Evolutionary conservation across 2,888 invertebrate species (phyloP), one percentile per base, ranked within the genome.

Genomic region (Neelides folsomi): DNA sequence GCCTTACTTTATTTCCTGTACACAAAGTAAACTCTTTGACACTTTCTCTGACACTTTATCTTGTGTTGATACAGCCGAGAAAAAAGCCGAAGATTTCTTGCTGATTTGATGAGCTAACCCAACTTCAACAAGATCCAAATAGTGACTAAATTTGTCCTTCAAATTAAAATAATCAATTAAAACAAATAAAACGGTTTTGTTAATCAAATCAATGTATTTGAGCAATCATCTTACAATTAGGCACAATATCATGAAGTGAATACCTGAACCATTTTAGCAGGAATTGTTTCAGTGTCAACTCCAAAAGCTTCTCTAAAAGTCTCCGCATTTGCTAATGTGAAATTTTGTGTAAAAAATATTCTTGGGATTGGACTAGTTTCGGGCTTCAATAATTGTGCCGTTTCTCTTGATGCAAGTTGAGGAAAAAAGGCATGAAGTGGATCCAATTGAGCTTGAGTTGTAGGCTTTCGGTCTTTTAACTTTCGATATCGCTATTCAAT

Each of bases 1-100:
- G 20, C 16, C 57, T 55, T 55, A 62, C 62, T 62, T 62, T 9
- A 64, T 62, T 52, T 58, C 55, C 67, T 80, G 77, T 34, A 90
- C 83, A 66, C 86, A 83, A 54, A 76, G 77, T 9, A 84, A 79
- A 16, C 90, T 88, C 67, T 81, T 79, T 1, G 82, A 82, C 77
- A 98, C 83, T 68, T 95, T 87, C 63, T 92, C 90, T 82, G 95
- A 89, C 47, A 98, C 83, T 27, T 88, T 86, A 69, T 97, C 94
- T 72, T 98, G 97, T 7, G 95, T 95, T 50, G 94, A 83, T 86
- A 98, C 95, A 1, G 95, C 95, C 71, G 92, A 86, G 69, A 97
- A 98, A 74, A 97, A 98, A 15, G 93, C 93, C 65, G 89, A 89
- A 9, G 94, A 94, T 69, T 94, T 92, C 66, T 86, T 83, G 27